Conservation (phyloP, 2,113 vertebrate species). For the Telmatochromis brichardi region DNA sequence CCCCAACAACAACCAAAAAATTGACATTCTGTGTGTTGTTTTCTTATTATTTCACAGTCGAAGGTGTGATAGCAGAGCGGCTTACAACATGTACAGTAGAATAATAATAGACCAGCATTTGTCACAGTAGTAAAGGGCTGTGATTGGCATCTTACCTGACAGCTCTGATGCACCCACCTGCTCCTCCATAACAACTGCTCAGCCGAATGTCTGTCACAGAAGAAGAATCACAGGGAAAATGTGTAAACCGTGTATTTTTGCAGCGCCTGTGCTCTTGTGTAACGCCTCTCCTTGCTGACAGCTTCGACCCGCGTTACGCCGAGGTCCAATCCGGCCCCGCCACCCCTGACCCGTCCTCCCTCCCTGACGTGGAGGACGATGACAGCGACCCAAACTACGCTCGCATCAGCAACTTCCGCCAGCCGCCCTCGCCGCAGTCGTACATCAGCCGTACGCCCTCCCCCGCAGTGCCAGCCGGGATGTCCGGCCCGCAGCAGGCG, state of each 20-base stretch:
- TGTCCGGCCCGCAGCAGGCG: slow-evolving; percentile 41
- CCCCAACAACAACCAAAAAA: not conserved
- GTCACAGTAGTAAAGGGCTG: not conserved
- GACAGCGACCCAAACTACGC: slow-evolving; percentile 91
- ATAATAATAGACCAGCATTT: not conserved
- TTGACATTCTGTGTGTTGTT: not conserved
- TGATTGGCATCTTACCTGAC: not conserved
- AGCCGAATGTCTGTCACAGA: not conserved
- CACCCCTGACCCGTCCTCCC: slow-evolving; percentile 34
- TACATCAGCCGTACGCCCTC: slow-evolving; percentile 63
- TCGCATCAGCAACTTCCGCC: slow-evolving; percentile 83
- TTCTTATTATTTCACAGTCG: not conserved
- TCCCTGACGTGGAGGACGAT: slow-evolving; percentile 83
- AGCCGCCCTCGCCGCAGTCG: slow-evolving; percentile 59
- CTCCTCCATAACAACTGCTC: not conserved
- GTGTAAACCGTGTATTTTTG: not conserved
- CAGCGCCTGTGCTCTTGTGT: not conserved
- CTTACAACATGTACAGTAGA: not conserved
- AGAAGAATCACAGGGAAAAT: not conserved
- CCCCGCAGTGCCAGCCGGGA: slow-evolving; percentile 36
- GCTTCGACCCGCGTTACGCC: slow-evolving; percentile 75
- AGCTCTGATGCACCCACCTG: not conserved
- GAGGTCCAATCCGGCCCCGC: slow-evolving; percentile 69
- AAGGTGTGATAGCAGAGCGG: not conserved
- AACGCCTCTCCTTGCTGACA: slow-evolving; percentile 8